phyloP scores from a whole-genome alignment of 2,888 invertebrate species.

The Plagodis dolabraria region DNA sequence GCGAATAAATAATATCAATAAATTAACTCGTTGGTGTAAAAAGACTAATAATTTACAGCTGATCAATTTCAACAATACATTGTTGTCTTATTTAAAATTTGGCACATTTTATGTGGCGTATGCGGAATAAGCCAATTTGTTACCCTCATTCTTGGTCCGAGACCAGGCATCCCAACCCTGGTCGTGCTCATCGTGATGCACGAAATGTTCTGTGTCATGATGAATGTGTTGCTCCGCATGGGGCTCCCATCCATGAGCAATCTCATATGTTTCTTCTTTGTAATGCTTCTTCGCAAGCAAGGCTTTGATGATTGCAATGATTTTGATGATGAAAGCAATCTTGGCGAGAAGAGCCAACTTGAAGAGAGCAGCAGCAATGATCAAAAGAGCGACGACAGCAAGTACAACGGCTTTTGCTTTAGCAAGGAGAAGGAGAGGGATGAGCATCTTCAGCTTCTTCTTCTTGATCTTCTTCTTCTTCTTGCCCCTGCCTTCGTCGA shows the following conservation, averaged over 20 bases:
- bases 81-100: constrained; percentile 41
- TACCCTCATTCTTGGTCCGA: constrained; percentile 69
- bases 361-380: constrained; percentile 88
- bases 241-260: constrained; percentile 52
- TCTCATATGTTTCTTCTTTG: constrained; percentile 59
- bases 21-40: constrained; percentile 4
- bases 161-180: constrained; percentile 75
- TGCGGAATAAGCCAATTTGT: constrained; percentile 71
- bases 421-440: constrained; percentile 85
- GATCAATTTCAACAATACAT: constrained; percentile 2
- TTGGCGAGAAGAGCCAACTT: constrained; percentile 91
- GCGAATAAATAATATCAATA: constrained; percentile 36
- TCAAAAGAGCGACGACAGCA: constrained; percentile 86
- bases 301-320: constrained; percentile 67
- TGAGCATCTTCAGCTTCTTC: constrained; percentile 73
- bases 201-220: neutral
- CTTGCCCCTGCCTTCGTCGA: constrained; percentile 86
- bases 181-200: constrained; percentile 40
- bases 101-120: constrained; percentile 61
- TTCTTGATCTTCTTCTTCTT: constrained; percentile 87
- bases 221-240: constrained; percentile 48
- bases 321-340: constrained; percentile 86
- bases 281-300: constrained; percentile 71
- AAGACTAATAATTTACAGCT: constrained; percentile 37
- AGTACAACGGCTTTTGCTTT: constrained; percentile 88